A percentile compares a stretch with the other conserved stretches of the same genome.
These are phyloP conservation scores for Prunella himalayana DNA, from an alignment of 2,113 vertebrate genomes.

Conservation along the genomic window DNA sequence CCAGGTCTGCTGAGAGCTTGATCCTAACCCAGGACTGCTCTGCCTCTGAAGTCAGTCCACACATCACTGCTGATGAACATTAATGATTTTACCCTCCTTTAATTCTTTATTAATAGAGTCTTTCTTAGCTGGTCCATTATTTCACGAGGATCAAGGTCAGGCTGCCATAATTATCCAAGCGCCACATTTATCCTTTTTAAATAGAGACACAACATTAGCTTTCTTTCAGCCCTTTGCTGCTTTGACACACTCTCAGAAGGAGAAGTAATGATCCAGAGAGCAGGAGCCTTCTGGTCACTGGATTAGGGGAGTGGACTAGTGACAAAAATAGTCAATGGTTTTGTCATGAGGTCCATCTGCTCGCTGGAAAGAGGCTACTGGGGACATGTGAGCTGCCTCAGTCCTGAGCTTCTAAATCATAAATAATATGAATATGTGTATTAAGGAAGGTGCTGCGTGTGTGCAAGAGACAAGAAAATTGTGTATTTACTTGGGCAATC, in stretches of 20 bases:
- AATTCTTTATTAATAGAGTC: conserved; percentile 49
- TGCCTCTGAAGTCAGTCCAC: conserved; percentile 11
- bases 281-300: conserved; percentile 34
- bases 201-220: conserved; percentile 11
- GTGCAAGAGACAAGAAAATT: not conserved
- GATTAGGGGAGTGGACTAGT: not conserved
- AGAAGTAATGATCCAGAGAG: conserved; percentile 45
- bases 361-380: not conserved
- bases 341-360: not conserved
- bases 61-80: conserved; percentile 33
- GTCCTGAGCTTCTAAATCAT: not conserved
- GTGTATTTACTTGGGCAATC: not conserved
- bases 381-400: not conserved
- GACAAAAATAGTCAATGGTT: not conserved
- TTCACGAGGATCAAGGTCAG: conserved; percentile 46
- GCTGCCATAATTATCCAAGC: conserved; percentile 41
- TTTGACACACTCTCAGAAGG: not conserved
- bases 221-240: conserved; percentile 4
- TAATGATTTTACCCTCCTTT: conserved; percentile 51
- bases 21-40: not conserved
- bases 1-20: not conserved
- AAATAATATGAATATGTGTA: not conserved
- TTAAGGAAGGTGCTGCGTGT: not conserved
- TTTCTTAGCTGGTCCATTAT: conserved; percentile 34
- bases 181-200: conserved; percentile 51